Conservation (phyloP, 2,113 vertebrate genomes). For the Recurvirostra avosetta region DNA sequence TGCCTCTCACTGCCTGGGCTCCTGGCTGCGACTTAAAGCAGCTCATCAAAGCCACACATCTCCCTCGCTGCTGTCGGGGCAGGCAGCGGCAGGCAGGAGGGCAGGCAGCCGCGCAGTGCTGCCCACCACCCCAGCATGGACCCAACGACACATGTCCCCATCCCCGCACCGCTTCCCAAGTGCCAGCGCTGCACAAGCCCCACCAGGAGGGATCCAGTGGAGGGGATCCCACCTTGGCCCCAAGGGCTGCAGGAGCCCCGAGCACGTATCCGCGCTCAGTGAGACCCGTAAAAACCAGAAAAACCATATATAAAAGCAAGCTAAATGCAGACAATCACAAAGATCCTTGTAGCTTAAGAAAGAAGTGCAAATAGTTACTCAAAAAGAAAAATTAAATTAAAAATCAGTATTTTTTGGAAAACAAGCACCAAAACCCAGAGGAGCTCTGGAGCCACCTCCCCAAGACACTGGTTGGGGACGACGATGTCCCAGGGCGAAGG, state of each 20-base stretch:
- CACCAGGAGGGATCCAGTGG: fast-evolving
- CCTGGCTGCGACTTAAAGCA: constrained; percentile 59
- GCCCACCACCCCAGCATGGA: fast-evolving
- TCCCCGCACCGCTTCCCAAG: not conserved
- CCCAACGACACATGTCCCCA: fast-evolving
- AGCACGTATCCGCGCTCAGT: fast-evolving
- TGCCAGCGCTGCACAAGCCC: fast-evolving
- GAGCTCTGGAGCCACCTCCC: not conserved
- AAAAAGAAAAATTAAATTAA: not conserved
- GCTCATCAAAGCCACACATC: constrained; percentile 60
- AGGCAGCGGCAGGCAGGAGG: not conserved
- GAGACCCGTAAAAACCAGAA: not conserved
- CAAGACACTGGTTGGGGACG: not conserved
- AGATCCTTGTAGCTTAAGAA: not conserved
- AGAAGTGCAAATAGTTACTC: not conserved
- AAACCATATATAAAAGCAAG: fast-evolving
- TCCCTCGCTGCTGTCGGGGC: not conserved
- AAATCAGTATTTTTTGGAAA: not conserved
- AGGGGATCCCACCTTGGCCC: not conserved
- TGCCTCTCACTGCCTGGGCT: constrained; percentile 76
- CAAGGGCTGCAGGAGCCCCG: not conserved
- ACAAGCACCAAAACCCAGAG: not conserved
- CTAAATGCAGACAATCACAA: fast-evolving
- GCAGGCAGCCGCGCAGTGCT: not conserved
- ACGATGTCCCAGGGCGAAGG: not conserved